Percentiles rank a stretch among this genome's conserved stretches.
Evolutionary conservation across 2,113 vertebrate species (phyloP).

Genomic region (Fukomys damarensis): DNA sequence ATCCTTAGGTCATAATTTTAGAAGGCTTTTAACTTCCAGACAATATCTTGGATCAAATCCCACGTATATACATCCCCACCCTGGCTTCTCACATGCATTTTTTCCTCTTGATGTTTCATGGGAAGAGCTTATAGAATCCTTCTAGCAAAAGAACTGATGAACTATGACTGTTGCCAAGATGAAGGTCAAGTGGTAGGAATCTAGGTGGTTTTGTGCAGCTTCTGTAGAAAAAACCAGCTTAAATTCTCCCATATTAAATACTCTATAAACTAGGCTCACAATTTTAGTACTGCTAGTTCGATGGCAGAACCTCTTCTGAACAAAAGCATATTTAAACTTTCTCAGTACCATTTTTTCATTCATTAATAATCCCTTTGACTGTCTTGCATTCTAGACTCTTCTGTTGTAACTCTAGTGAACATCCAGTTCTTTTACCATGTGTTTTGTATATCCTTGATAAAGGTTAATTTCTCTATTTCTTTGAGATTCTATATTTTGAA

Average conservation of each 20-base stretch:
- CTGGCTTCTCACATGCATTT: neutral
- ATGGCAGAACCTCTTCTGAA: neutral
- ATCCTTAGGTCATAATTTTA: neutral
- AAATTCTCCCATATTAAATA: neutral
- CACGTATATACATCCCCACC: neutral
- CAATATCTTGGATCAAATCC: neutral
- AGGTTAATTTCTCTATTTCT: neutral
- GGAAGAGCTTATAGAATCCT: neutral
- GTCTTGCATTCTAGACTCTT: neutral
- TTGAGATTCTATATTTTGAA: neutral
- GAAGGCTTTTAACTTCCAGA: conserved; percentile 13
- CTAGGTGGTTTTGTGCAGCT: neutral
- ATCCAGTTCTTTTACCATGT: neutral
- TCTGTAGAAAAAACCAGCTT: neutral
- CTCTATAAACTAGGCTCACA: neutral
- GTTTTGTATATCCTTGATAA: neutral
- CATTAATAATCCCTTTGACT: neutral
- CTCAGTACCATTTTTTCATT: neutral
- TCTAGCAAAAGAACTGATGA: neutral
- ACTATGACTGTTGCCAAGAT: neutral
- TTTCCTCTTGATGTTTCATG: neutral
- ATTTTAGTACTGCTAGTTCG: neutral
- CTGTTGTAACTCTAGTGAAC: neutral
- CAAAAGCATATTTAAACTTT: neutral
- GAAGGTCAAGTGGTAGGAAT: neutral